A percentile compares a stretch with the other conserved stretches of the same genome.
These are phyloP conservation scores for Enteromius unitaeniatus DNA, from an alignment of 2,797 vertebrate species.

Conservation along the genomic window DNA sequence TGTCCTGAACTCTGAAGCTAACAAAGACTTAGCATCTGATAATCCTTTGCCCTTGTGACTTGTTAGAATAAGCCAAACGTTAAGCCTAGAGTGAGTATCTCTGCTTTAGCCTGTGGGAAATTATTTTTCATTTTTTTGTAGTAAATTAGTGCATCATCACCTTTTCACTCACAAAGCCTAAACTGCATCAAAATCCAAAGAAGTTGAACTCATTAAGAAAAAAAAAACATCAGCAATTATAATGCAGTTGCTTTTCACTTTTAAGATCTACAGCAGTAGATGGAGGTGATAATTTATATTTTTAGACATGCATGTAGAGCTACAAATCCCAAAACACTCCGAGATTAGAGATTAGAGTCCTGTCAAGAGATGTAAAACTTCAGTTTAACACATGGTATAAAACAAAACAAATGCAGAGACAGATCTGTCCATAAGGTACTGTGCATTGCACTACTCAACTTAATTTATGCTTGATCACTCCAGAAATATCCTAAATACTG, in stretches of 20 bases:
- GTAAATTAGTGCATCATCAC: slow-evolving; percentile 3
- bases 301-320: not conserved
- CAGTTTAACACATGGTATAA: not conserved
- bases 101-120: not conserved
- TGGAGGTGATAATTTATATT: slow-evolving; percentile 3
- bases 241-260: not conserved
- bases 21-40: slow-evolving; percentile 33
- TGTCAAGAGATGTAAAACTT: not conserved
- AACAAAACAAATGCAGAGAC: not conserved
- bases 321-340: not conserved
- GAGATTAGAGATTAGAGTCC: not conserved
- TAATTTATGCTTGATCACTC: not conserved
- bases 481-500: too few relatives aligned
- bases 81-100: not conserved
- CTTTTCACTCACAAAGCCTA: not conserved
- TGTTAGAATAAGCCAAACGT: slow-evolving; percentile 17
- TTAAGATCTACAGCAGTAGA: not conserved
- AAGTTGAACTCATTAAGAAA: not conserved
- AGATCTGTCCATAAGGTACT: not conserved
- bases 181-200: slow-evolving; percentile 7
- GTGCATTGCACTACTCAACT: not conserved
- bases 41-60: slow-evolving; percentile 11
- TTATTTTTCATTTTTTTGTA: not conserved
- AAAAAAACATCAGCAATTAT: not conserved
- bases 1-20: slow-evolving; percentile 8